Evolutionary conservation across 2,797 vertebrate genomes (phyloP), one percentile per base, ranked within the genome.

Genomic region (Xiphorhynchus erythropygius): DNA sequence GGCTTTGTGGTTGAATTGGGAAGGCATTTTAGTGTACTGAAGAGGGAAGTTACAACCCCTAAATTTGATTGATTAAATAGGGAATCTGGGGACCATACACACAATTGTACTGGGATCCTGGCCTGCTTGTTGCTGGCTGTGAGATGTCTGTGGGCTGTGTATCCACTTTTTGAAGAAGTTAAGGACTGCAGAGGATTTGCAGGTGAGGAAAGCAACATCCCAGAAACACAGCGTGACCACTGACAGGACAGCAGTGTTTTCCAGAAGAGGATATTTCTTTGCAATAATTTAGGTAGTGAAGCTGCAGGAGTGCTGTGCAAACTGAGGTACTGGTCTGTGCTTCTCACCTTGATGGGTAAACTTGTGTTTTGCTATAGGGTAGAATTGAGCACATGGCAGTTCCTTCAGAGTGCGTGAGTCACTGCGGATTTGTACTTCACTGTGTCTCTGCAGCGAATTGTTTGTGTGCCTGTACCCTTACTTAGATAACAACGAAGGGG

Each of bases 381-480:
- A 47, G 39, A 78, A n/a, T 24, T 16, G 42, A 94, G 65, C 69
- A 46, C 75, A 8, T 47, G 85, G 93, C 83, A 84, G 57, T 47
- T 68, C 64, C 65, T 90, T 94, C 53, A 65, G 82, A 86, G 77
- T 50, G 57, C 0, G 0, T 83, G 82, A 96, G 90, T 93, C 91
- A 62, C 84, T 93, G 91, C 69, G 62, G 57, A 93, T 94, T 94
- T 94, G 91, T 95, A 86, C 85, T 97, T 87, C 19, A 7, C 78
- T 93, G 0, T 62, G 25, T 75, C 55, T 84, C 50, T 81, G 69
- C 82, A 10, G 42, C 1, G 47, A 91, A 71, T 91, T 93, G 89
- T 94, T 95, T 93, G 89, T 88, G 57, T 83, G 73, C 62, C 77
- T 86, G 42, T 93, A 73, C 69, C 24, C 73, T 94, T 65, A 24